Evolutionary conservation across 2,888 invertebrate species (phyloP).

Genomic region (Anarsia innoxiella): DNA sequence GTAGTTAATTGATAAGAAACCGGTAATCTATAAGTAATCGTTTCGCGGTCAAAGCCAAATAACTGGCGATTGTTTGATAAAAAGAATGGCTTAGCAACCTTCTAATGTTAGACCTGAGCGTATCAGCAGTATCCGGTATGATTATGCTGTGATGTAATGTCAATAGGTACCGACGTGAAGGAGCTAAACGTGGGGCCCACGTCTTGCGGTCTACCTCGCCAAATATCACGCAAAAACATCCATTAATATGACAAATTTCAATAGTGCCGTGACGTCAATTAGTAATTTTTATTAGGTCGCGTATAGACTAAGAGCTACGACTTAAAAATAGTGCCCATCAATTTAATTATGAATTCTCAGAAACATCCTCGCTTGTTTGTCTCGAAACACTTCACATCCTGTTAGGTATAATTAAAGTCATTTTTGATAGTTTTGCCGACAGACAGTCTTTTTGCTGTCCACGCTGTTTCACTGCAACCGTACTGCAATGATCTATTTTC

Average conservation of each 20-base stretch:
- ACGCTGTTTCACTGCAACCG: too few relatives aligned
- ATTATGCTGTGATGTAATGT: slow-evolving; percentile 50
- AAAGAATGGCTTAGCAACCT: slow-evolving; percentile 40
- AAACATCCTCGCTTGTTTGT: slow-evolving; percentile 2
- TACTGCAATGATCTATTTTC: too few relatives aligned
- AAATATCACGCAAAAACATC: too few relatives aligned
- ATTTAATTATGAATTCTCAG: slow-evolving; percentile 6
- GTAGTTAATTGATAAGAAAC: too few relatives aligned
- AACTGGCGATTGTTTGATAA: slow-evolving; percentile 24
- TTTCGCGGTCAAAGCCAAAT: slow-evolving; percentile 3
- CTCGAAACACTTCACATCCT: slow-evolving; percentile 10
- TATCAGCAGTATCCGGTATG: slow-evolving; percentile 54
- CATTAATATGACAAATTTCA: not conserved
- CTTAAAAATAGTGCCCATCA: not conserved
- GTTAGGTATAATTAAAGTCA: slow-evolving; percentile 15
- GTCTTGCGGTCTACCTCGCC: too few relatives aligned
- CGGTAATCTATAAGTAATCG: too few relatives aligned
- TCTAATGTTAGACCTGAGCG: slow-evolving; percentile 44
- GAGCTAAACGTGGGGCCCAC: slow-evolving; percentile 10
- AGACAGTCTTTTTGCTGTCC: too few relatives aligned
- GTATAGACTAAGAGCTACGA: too few relatives aligned
- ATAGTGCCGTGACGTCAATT: slow-evolving; percentile 14
- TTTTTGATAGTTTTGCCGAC: slow-evolving; percentile 1
- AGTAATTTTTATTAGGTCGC: slow-evolving; percentile 14
- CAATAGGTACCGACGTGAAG: slow-evolving; percentile 30